Evolutionary conservation across 2,797 vertebrate genomes (phyloP).

Genomic region (Muscicapa striata): DNA sequence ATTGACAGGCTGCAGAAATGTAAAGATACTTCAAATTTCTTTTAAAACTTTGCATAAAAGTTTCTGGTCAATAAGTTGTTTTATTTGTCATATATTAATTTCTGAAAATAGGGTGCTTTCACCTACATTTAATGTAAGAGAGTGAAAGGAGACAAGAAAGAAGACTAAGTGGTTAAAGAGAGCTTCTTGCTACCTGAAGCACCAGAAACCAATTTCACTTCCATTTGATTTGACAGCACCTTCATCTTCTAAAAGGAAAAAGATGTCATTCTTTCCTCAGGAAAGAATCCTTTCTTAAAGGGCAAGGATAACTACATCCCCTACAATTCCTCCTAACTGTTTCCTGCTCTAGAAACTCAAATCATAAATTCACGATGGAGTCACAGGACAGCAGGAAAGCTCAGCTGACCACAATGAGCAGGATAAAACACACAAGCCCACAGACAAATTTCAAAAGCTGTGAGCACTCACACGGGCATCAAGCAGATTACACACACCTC

Average conservation of each 20-base stretch:
- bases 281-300: neutral
- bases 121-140: neutral
- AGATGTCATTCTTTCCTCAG: neutral
- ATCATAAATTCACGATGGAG: rapidly evolving
- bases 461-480: neutral
- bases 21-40: neutral
- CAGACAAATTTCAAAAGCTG: neutral
- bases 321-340: neutral
- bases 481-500: neutral
- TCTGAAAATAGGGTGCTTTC: neutral
- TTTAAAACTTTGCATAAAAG: neutral
- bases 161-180: neutral
- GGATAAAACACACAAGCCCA: neutral
- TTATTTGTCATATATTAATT: neutral
- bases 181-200: neutral
- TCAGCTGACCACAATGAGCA: neutral
- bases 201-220: neutral
- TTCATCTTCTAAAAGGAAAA: neutral
- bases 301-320: neutral
- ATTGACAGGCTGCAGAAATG: neutral
- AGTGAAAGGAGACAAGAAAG: neutral
- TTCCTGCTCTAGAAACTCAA: neutral
- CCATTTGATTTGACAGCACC: neutral
- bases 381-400: neutral
- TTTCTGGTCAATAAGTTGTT: neutral